Percentiles rank a stretch among this genome's conserved stretches.
Conservation (phyloP, 2,113 vertebrate genomes). For the Scolopax mira region DNA sequence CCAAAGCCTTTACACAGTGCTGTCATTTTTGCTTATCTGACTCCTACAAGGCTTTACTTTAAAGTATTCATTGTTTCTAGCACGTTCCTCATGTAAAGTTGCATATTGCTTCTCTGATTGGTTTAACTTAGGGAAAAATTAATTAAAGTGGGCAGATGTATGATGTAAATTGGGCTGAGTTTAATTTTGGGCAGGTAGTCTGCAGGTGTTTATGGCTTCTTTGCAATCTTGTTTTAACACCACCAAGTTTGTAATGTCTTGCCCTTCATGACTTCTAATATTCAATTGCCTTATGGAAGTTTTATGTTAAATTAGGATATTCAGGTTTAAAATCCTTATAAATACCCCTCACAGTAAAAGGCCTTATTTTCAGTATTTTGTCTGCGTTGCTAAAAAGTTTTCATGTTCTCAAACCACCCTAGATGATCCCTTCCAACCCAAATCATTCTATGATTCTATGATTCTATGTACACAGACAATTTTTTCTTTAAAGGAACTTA, state of each 20-base stretch:
- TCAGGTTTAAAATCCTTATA: neutral
- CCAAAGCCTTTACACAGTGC: neutral
- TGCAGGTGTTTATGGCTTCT: neutral
- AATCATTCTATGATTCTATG: too few species aligned
- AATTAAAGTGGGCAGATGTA: neutral
- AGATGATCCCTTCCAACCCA: too few species aligned
- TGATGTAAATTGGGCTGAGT: neutral
- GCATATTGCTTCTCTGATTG: neutral
- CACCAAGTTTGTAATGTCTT: neutral
- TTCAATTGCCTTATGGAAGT: neutral
- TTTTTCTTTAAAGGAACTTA: neutral
- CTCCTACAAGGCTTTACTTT: neutral
- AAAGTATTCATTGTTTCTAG: neutral
- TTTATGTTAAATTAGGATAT: neutral
- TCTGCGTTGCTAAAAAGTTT: neutral
- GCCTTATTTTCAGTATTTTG: neutral
- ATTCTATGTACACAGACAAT: neutral
- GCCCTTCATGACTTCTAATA: neutral
- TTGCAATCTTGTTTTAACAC: neutral
- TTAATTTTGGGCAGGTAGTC: neutral
- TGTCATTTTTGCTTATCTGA: neutral
- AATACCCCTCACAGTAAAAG: neutral
- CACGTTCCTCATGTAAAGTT: neutral
- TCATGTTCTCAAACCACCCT: neutral
- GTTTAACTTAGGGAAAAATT: neutral